Evolutionary conservation across 2,113 vertebrate species (phyloP).

Genomic region (Eira barbara): DNA sequence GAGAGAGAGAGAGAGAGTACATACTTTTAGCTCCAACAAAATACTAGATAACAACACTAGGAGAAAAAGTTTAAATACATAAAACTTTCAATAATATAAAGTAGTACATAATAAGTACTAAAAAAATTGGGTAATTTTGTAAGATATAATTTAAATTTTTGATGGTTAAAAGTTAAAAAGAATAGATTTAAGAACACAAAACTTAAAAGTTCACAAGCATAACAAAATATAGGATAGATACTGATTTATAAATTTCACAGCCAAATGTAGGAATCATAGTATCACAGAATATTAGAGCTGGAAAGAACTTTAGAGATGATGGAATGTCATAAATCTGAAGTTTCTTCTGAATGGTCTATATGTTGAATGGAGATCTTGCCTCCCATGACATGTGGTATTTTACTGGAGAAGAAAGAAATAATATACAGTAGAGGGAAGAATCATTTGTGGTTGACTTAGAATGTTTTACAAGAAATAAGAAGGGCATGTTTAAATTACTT

Average conservation of each 20-base stretch:
- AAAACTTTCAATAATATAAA: neutral
- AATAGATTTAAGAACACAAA: neutral
- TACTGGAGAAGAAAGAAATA: conserved; percentile 53
- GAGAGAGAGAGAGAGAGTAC: too few relatives aligned
- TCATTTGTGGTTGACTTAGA: conserved; percentile 60
- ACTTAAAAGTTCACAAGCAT: neutral
- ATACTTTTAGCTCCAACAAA: neutral
- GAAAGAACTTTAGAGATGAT: neutral
- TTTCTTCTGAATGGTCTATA: conserved; percentile 17
- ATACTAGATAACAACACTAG: neutral
- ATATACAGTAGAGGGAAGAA: conserved; percentile 41
- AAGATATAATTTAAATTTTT: neutral
- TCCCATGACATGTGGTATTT: conserved; percentile 52
- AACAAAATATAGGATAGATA: neutral
- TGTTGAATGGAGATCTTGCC: neutral
- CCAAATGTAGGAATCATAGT: neutral
- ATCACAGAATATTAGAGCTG: neutral
- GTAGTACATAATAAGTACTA: neutral
- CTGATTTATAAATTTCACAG: neutral
- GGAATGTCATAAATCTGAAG: neutral
- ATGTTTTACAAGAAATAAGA: conserved; percentile 74
- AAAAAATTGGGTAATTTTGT: neutral
- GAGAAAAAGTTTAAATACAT: neutral
- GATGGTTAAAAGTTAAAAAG: neutral
- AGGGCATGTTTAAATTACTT: conserved; percentile 76